A percentile compares a stretch with the other conserved stretches of the same genome.
Conservation (phyloP, 2,113 vertebrate species). For the Pholis gunnellus region DNA sequence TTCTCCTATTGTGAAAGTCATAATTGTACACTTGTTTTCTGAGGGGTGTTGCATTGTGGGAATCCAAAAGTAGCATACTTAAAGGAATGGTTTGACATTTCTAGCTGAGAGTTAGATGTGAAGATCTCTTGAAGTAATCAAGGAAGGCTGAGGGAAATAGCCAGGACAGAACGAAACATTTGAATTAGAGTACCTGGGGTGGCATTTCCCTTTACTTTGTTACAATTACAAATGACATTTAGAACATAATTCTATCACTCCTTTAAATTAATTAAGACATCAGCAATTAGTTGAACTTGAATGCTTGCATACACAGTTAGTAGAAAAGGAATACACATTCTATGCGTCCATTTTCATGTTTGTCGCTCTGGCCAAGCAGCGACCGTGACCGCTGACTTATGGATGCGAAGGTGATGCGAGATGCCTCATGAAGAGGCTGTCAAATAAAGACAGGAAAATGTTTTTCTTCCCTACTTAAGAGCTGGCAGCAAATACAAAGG, state of each 20-base stretch:
- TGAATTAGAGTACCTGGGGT: not conserved
- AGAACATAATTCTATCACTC: not conserved
- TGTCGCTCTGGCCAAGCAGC: constrained; percentile 33
- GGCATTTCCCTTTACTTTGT: not conserved
- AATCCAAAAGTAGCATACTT: not conserved
- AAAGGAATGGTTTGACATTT: not conserved
- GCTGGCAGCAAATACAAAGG: constrained; percentile 80
- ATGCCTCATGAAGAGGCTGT: constrained; percentile 74
- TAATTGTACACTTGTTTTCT: not conserved
- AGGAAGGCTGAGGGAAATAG: not conserved
- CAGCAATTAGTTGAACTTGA: not conserved
- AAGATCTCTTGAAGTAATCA: not conserved
- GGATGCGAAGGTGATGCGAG: constrained; percentile 65
- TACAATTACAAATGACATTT: not conserved
- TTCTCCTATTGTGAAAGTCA: not conserved
- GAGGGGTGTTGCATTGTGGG: not conserved
- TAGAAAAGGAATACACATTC: not conserved
- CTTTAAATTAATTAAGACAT: constrained; percentile 2
- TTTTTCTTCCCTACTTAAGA: constrained; percentile 78
- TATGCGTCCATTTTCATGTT: constrained; percentile 22
- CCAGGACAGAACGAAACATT: not conserved
- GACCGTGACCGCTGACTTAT: constrained; percentile 62
- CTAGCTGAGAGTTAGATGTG: not conserved
- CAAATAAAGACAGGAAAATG: constrained; percentile 79
- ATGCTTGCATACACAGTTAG: not conserved